phyloP scores from a whole-genome alignment of 2,113 vertebrate genomes.

The Charina bottae region DNA sequence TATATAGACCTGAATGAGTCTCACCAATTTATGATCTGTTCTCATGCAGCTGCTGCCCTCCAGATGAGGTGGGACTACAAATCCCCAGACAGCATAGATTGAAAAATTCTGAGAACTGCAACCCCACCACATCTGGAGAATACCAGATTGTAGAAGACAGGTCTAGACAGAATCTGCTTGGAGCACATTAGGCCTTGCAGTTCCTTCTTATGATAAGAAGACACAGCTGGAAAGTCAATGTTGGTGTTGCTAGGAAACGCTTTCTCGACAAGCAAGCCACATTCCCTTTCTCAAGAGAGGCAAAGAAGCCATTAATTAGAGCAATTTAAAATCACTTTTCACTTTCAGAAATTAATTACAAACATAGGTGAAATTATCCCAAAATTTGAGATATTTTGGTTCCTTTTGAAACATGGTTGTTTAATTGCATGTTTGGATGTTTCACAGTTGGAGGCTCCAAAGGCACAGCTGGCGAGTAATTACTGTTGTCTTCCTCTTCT shows the following conservation, averaged over 20 bases:
- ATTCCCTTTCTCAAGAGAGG: constrained; percentile 41
- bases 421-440: constrained; percentile 18
- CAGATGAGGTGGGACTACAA: background rate
- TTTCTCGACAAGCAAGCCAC: constrained; percentile 37
- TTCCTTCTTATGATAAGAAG: background rate
- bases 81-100: background rate
- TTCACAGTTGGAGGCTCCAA: constrained; percentile 1
- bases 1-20: background rate
- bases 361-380: constrained; percentile 30
- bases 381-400: constrained; percentile 11
- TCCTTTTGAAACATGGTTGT: background rate
- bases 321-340: constrained; percentile 46
- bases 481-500: constrained; percentile 7
- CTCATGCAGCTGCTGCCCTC: background rate
- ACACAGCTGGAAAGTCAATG: background rate
- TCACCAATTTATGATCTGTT: background rate
- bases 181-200: background rate
- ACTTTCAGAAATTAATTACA: constrained; percentile 40
- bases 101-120: background rate
- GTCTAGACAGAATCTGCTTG: background rate
- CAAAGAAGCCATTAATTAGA: background rate
- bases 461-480: background rate
- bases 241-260: constrained; percentile 39
- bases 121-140: background rate
- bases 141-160: background rate